Evolutionary conservation across 2,888 invertebrate species (phyloP).

Genomic region (Cataglyphis altisquamis): DNA sequence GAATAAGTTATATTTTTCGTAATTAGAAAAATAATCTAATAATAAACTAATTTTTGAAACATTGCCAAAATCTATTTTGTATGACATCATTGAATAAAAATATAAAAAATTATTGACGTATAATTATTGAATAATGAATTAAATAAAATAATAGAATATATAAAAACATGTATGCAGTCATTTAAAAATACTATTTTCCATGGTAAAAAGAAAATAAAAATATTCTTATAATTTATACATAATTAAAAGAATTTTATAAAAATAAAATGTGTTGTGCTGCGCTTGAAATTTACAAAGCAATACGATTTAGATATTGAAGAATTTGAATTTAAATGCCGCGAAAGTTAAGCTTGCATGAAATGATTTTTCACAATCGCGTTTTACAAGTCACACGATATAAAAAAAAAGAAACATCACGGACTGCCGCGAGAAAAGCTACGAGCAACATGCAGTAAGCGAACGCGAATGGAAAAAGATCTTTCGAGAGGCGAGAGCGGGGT

Average conservation of each 20-base stretch:
- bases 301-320: background rate
- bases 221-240: background rate
- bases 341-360: background rate
- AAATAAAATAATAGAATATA: background rate
- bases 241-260: background rate
- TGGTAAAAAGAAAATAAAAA: background rate
- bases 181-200: background rate
- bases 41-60: background rate
- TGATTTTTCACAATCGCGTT: background rate
- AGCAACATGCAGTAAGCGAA: constrained; percentile 66
- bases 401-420: constrained; percentile 36
- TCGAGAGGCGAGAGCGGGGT: constrained; percentile 46
- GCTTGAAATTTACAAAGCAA: background rate
- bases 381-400: constrained; percentile 21
- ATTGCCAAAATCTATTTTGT: background rate
- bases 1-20: background rate
- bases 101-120: background rate
- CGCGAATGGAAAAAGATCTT: constrained; percentile 63
- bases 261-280: background rate
- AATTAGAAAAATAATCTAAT: background rate
- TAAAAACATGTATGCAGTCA: too few relatives aligned
- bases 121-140: background rate
- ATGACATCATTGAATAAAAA: background rate
- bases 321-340: constrained; percentile 6
- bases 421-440: constrained; percentile 24